These are phyloP conservation scores for Heterochromis multidens DNA, from an alignment of 2,113 vertebrate genomes.

Conservation along the genomic window DNA sequence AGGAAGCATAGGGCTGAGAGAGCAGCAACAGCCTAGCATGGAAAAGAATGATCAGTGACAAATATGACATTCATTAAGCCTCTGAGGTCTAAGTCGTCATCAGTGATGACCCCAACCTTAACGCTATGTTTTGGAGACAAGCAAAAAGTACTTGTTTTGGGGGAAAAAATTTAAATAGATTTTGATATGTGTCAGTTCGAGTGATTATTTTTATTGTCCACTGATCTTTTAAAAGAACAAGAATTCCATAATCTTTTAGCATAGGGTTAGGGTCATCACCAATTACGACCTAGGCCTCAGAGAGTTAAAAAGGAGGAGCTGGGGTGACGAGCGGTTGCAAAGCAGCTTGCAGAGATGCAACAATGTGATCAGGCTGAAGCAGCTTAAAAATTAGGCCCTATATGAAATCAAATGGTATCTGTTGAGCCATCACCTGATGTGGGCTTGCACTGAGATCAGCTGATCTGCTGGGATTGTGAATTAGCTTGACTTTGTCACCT, in stretches of 20 bases:
- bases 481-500: no score
- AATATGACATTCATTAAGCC: not conserved
- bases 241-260: not conserved
- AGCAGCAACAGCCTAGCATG: not conserved
- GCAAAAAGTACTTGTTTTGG: not conserved
- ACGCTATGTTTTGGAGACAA: no score
- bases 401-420: not conserved
- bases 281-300: not conserved
- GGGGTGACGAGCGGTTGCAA: not conserved
- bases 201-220: not conserved
- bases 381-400: not conserved
- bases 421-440: no score
- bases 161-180: not conserved
- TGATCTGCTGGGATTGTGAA: no score
- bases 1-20: not conserved
- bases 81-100: not conserved
- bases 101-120: not conserved
- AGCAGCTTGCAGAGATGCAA: not conserved
- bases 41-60: not conserved
- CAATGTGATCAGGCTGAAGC: not conserved
- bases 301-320: not conserved
- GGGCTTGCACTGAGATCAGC: no score
- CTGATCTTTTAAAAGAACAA: not conserved
- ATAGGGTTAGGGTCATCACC: not conserved
- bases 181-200: not conserved